A percentile compares a stretch with the other conserved stretches of the same genome.
phyloP scores from a whole-genome alignment of 2,797 vertebrate species.

The Columba guinea region DNA sequence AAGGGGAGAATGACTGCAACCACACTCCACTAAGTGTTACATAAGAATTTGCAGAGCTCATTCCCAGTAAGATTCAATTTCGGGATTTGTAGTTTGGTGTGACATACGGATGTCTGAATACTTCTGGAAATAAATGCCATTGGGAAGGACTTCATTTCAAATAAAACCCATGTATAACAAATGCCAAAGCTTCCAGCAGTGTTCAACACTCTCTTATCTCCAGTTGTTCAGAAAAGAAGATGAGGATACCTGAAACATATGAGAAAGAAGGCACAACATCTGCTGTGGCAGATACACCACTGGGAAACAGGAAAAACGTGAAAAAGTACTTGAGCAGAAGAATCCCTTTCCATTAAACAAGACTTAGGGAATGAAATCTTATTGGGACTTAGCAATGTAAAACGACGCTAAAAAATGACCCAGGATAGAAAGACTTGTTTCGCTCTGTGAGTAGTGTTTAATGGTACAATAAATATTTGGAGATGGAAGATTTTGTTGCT shows the following conservation, averaged over 20 bases:
- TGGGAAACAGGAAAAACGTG: background rate
- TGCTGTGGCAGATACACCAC: background rate
- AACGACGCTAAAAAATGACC: background rate
- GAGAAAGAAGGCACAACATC: background rate
- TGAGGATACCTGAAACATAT: background rate
- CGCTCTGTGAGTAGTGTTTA: background rate
- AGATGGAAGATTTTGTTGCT: background rate
- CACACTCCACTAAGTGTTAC: background rate
- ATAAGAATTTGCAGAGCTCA: background rate
- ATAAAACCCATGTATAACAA: background rate
- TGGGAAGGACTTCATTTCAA: background rate
- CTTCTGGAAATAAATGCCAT: background rate
- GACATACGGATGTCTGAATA: constrained; percentile 7
- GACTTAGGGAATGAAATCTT: background rate
- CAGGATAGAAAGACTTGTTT: background rate
- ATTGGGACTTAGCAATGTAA: background rate
- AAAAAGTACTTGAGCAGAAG: background rate
- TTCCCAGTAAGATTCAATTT: background rate
- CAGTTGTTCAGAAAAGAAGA: constrained; percentile 15
- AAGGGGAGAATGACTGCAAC: background rate
- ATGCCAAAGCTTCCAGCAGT: background rate
- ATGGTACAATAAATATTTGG: background rate
- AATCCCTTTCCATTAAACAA: background rate
- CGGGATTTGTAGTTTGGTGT: background rate
- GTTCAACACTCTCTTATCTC: background rate